These are phyloP conservation scores for Enteromius viviparus DNA, from an alignment of 2,797 vertebrate genomes.

Conservation along the genomic window DNA sequence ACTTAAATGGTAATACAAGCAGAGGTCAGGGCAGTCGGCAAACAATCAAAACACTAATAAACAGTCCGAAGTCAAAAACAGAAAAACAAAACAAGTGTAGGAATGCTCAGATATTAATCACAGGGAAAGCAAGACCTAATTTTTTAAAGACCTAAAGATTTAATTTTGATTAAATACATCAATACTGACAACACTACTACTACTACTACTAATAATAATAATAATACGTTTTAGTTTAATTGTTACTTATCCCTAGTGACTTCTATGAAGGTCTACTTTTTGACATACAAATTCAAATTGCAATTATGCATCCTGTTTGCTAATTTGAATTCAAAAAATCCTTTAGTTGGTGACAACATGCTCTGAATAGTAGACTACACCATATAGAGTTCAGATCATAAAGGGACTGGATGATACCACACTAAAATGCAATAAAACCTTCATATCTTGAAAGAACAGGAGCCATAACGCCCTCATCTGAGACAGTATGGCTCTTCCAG, in stretches of 20 bases:
- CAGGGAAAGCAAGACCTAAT: no score
- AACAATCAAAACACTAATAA: no score
- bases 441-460: slow-evolving; percentile 21
- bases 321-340: not conserved
- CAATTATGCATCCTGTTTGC: not conserved
- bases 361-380: not conserved
- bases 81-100: no score
- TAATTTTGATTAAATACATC: not conserved
- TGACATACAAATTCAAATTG: not conserved
- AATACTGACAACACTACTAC: no score
- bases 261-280: not conserved
- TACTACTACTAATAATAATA: not conserved
- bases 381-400: slow-evolving; percentile 8
- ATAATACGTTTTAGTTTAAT: not conserved
- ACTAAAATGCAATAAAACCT: slow-evolving; percentile 3
- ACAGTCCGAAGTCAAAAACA: no score
- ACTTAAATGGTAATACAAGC: no score
- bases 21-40: no score
- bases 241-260: not conserved
- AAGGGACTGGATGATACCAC: slow-evolving; percentile 1
- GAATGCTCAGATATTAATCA: no score
- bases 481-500: slow-evolving; percentile 18
- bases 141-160: no score
- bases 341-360: not conserved
- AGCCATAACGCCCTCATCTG: slow-evolving; percentile 10